These are phyloP conservation scores for Xanthia icteritia DNA, from an alignment of 2,888 invertebrate species.

Conservation along the genomic window DNA sequence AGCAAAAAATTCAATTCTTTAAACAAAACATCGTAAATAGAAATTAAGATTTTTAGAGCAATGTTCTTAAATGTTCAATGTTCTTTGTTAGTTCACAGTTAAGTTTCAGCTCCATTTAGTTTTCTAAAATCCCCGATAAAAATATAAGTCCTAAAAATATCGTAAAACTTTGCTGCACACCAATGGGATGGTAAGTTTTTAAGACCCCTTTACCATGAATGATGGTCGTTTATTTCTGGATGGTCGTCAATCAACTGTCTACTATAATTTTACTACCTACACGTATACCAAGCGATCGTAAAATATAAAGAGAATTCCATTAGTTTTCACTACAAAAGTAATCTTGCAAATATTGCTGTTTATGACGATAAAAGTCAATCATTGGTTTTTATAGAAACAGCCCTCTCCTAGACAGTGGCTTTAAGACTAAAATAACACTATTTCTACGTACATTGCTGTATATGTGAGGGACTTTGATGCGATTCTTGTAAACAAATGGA, in stretches of 20 bases:
- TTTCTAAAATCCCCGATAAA: background rate
- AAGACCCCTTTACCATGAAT: constrained; percentile 10
- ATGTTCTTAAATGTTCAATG: too few relatives aligned
- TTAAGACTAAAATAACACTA: background rate
- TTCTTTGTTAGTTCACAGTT: too few relatives aligned
- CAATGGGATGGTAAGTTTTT: constrained; percentile 5
- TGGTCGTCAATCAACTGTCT: constrained; percentile 14
- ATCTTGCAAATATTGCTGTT: constrained; percentile 30
- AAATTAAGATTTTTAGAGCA: background rate
- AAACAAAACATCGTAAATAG: background rate
- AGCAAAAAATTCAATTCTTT: background rate
- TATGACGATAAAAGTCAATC: constrained; percentile 23
- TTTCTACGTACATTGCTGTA: constrained; percentile 11
- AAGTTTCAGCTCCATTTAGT: background rate
- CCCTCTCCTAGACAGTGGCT: background rate
- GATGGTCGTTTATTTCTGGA: constrained; percentile 8
- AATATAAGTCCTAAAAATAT: background rate
- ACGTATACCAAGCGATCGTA: constrained; percentile 14
- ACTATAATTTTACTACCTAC: constrained; percentile 28
- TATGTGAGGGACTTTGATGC: constrained; percentile 15
- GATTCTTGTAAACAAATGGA: constrained; percentile 45
- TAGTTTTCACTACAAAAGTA: constrained; percentile 30
- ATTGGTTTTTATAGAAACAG: constrained; percentile 15
- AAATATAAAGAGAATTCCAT: constrained; percentile 39
- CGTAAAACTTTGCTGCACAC: background rate